phyloP scores from a whole-genome alignment of 2,888 invertebrate genomes.

The Scrobipalpa costella region DNA sequence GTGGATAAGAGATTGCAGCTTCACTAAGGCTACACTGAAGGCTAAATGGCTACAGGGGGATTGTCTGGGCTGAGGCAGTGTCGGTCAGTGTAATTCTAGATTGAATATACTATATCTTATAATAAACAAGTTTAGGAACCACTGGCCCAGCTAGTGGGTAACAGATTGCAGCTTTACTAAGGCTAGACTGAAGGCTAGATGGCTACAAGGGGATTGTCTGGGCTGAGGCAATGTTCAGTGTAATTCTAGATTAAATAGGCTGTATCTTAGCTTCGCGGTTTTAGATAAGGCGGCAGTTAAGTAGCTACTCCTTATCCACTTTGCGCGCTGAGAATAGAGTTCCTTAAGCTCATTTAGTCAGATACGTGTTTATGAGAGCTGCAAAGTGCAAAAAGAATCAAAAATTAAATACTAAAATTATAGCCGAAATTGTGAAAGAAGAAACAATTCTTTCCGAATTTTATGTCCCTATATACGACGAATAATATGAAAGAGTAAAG shows the following conservation, averaged over 20 bases:
- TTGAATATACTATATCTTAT: too few relatives aligned
- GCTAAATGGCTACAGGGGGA: not conserved
- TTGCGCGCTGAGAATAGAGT: not conserved
- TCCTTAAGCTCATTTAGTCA: not conserved
- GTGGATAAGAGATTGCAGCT: slow-evolving; percentile 13
- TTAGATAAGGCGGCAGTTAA: not conserved
- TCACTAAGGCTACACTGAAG: not conserved
- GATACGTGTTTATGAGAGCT: too few relatives aligned
- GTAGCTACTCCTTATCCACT: not conserved
- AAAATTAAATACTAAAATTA: too few relatives aligned
- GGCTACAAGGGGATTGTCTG: not conserved
- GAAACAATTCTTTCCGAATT: too few relatives aligned
- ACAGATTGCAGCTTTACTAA: not conserved
- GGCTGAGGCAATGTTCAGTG: not conserved
- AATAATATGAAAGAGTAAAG: too few relatives aligned
- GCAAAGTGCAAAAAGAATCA: too few relatives aligned
- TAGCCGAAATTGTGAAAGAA: too few relatives aligned
- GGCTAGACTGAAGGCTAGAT: too few relatives aligned
- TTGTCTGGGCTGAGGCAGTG: not conserved
- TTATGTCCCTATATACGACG: too few relatives aligned
- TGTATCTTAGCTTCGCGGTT: not conserved
- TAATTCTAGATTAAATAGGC: slow-evolving; percentile 3
- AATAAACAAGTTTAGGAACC: not conserved
- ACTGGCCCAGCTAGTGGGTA: not conserved
- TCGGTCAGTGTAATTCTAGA: slow-evolving; percentile 11